A percentile compares a stretch with the other conserved stretches of the same genome.
These are phyloP conservation scores for Drosophila prolongata DNA, from an alignment of 2,888 invertebrate species.

Conservation along the genomic window DNA sequence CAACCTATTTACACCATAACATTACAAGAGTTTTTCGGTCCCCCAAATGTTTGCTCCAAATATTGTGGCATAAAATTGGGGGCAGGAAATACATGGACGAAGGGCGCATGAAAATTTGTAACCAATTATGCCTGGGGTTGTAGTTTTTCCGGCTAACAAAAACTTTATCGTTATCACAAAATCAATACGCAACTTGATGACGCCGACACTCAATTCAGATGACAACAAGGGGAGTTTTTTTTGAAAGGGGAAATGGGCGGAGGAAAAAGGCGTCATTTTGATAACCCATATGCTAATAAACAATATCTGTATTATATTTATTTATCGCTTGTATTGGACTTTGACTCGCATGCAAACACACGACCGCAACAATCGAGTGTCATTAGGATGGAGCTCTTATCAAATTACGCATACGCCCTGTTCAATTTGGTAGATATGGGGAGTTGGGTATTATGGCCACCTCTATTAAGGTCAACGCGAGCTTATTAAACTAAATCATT, in stretches of 20 bases:
- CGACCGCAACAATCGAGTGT: conserved; percentile 55
- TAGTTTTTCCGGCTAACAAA: conserved; percentile 40
- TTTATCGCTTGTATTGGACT: conserved; percentile 69
- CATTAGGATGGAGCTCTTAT: conserved; percentile 70
- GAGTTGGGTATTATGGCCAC: conserved; percentile 3
- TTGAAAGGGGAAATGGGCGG: neutral
- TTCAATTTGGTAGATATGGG: conserved; percentile 17
- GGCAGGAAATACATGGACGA: conserved; percentile 4
- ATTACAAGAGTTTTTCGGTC: conserved; percentile 22
- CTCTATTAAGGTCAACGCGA: conserved; percentile 61
- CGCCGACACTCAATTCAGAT: conserved; percentile 51
- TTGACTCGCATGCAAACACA: conserved; percentile 65
- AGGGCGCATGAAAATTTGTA: conserved; percentile 59
- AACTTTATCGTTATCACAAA: conserved; percentile 62
- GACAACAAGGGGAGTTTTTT: conserved; percentile 3
- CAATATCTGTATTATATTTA: conserved; percentile 77
- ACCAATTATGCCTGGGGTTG: conserved; percentile 65
- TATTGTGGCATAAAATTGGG: conserved; percentile 45
- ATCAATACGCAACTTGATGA: conserved; percentile 70
- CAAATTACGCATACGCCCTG: conserved; percentile 76
- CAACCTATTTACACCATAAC: conserved; percentile 21
- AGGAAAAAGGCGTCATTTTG: conserved; percentile 31
- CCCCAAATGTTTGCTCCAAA: conserved; percentile 22
- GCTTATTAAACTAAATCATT: conserved; percentile 72
- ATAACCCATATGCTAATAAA: conserved; percentile 77